phyloP scores from a whole-genome alignment of 1,140 invertebrate species.

The Augochlora pura region DNA sequence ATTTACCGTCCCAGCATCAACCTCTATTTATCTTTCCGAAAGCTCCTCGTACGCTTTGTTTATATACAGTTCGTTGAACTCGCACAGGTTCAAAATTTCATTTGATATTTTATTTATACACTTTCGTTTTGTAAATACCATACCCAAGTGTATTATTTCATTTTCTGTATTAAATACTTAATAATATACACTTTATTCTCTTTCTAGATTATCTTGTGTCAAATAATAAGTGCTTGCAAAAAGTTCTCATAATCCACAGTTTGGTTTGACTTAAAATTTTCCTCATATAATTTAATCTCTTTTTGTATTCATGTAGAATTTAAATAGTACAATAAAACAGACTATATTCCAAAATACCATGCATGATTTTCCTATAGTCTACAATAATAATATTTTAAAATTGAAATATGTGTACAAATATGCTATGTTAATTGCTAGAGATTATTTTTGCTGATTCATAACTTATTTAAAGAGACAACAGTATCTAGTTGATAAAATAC shows the following conservation, averaged over 20 bases:
- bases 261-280: no score
- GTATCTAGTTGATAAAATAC: no score
- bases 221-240: not conserved
- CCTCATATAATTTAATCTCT: no score
- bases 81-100: not conserved
- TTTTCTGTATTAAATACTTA: slow-evolving; percentile 10
- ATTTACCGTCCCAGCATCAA: not conserved
- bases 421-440: no score
- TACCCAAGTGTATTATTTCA: not conserved
- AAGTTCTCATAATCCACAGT: not conserved
- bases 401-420: no score
- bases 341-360: no score
- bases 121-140: not conserved
- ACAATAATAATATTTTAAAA: no score
- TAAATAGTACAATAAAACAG: no score
- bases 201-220: not conserved
- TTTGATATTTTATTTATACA: not conserved
- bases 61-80: slow-evolving; percentile 22
- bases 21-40: not conserved
- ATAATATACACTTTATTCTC: not conserved
- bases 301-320: no score
- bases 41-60: slow-evolving; percentile 41
- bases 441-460: no score
- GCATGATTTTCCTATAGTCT: no score
- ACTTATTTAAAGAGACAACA: no score